Conservation (phyloP, 2,113 vertebrate species). For the Erpornis zantholeuca region DNA sequence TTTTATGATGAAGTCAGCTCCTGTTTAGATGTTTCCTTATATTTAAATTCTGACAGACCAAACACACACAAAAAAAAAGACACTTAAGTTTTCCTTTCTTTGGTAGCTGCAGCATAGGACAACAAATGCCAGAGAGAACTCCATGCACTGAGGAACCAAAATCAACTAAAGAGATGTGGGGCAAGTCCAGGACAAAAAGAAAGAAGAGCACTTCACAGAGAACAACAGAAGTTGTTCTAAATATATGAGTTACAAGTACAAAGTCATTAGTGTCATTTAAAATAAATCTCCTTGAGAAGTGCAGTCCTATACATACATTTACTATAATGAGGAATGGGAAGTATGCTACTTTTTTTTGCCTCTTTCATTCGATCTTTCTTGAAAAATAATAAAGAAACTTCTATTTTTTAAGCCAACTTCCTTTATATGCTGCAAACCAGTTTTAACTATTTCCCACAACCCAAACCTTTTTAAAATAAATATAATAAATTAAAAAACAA, state of each 20-base stretch:
- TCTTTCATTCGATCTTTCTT: not conserved
- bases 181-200: not conserved
- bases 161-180: not conserved
- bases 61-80: not conserved
- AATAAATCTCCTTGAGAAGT: not conserved
- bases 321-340: not conserved
- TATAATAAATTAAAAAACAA: not conserved
- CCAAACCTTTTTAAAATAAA: not conserved
- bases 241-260: not conserved
- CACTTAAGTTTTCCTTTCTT: not conserved
- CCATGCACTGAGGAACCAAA: not conserved
- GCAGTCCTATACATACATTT: not conserved
- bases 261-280: not conserved
- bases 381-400: not conserved
- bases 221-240: not conserved
- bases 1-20: not conserved
- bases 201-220: not conserved
- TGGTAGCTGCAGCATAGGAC: fast-evolving
- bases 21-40: not conserved
- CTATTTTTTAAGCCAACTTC: fast-evolving
- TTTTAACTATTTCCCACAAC: not conserved
- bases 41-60: not conserved
- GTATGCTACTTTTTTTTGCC: not conserved
- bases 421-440: not conserved
- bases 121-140: fast-evolving